phyloP scores from a whole-genome alignment of 2,113 vertebrate genomes.

The Nothobranchius kuhntae region DNA sequence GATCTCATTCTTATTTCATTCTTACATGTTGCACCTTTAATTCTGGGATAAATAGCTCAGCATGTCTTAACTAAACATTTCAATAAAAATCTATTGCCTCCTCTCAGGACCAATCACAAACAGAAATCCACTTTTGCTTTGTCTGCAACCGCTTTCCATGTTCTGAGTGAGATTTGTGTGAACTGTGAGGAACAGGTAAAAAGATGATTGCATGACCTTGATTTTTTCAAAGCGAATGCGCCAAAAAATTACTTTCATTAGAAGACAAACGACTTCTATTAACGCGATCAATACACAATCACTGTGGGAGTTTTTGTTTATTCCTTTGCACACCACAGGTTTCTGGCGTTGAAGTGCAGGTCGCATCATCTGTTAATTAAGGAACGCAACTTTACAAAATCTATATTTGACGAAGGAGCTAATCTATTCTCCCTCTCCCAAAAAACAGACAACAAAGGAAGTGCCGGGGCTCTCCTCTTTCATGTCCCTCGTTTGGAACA shows the following conservation, averaged over 20 bases:
- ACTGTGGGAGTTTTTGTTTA: background rate
- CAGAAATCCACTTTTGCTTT: too few species aligned
- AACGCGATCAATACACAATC: conserved; percentile 28
- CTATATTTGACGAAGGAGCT: conserved; percentile 18
- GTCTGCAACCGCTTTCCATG: too few species aligned
- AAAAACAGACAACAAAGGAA: conserved; percentile 10
- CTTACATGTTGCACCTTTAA: too few species aligned
- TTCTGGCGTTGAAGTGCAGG: conserved; percentile 2
- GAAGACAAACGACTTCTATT: conserved; percentile 9
- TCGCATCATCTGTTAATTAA: conserved; percentile 31
- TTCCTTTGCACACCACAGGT: conserved; percentile 11
- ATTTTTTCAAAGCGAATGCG: background rate
- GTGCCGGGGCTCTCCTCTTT: conserved; percentile 13
- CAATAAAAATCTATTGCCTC: too few species aligned
- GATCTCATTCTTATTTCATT: too few species aligned
- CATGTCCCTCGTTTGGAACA: conserved; percentile 34
- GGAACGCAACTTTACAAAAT: conserved; percentile 16
- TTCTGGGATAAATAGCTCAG: too few species aligned
- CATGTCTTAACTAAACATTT: too few species aligned
- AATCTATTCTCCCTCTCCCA: conserved; percentile 15
- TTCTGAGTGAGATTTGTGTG: too few species aligned
- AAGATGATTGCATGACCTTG: background rate
- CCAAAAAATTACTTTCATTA: background rate
- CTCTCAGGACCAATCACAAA: too few species aligned
- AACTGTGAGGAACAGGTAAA: too few species aligned